Percentiles rank a stretch among this genome's conserved stretches.
phyloP scores from a whole-genome alignment of 2,888 invertebrate genomes.

The Tethea ocularis region DNA sequence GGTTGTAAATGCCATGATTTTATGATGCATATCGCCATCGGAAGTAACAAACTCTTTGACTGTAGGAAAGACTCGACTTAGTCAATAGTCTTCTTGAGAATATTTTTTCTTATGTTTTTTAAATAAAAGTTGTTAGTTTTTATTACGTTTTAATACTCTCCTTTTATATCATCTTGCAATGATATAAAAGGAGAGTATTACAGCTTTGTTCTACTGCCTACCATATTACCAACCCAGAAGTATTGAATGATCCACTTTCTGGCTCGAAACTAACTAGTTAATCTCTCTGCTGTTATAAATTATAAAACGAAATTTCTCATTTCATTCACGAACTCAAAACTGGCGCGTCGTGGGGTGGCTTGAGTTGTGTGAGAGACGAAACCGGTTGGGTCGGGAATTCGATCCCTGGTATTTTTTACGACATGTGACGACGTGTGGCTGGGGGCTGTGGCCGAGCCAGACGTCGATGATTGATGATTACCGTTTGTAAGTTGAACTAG shows the following conservation, averaged over 20 bases:
- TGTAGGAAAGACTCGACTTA: too few species aligned
- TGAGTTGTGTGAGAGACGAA: constrained; percentile 31
- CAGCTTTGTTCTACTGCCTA: neutral
- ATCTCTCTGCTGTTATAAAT: neutral
- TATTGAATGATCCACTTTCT: neutral
- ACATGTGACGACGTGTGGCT: constrained; percentile 29
- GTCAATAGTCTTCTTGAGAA: too few species aligned
- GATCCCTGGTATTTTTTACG: constrained; percentile 32
- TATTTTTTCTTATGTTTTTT: too few species aligned
- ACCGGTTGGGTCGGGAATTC: constrained; percentile 41
- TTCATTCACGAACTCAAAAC: constrained; percentile 3
- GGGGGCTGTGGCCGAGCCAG: constrained; percentile 12
- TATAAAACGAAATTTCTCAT: neutral
- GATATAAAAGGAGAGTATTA: neutral
- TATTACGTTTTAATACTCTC: too few species aligned
- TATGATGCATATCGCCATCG: neutral
- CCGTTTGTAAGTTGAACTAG: constrained; percentile 16
- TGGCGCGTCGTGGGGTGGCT: neutral
- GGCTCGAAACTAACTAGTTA: neutral
- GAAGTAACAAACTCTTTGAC: neutral
- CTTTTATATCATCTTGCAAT: too few species aligned
- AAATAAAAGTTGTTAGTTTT: too few species aligned
- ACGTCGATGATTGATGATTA: constrained; percentile 39
- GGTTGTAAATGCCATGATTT: neutral
- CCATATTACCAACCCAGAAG: neutral